These are phyloP conservation scores for Ctenopoma multispine DNA, from an alignment of 2,797 vertebrate genomes.

Conservation along the genomic window DNA sequence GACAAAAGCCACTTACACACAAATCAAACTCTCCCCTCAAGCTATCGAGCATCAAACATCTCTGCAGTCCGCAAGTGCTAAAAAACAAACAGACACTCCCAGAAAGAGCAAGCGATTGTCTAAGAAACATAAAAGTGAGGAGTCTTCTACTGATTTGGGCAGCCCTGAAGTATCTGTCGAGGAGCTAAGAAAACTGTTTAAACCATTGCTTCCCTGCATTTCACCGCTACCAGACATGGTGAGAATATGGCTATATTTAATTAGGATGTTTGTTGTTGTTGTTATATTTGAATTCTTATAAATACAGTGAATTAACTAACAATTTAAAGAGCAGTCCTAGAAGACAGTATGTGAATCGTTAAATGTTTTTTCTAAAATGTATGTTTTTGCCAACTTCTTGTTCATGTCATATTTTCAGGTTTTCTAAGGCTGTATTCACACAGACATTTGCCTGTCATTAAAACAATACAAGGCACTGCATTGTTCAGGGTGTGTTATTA, in stretches of 20 bases:
- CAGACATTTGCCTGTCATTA: too few relatives aligned
- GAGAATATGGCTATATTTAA: slow-evolving; percentile 33
- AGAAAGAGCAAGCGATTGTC: slow-evolving; percentile 39
- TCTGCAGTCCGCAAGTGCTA: slow-evolving; percentile 3
- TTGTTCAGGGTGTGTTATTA: too few relatives aligned
- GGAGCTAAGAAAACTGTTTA: slow-evolving; percentile 86
- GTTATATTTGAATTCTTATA: neutral
- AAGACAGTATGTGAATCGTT: neutral
- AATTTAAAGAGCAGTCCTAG: neutral
- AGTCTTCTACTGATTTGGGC: slow-evolving; percentile 19
- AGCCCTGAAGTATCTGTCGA: slow-evolving; percentile 52
- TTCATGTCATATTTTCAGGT: neutral
- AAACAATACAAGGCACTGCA: too few relatives aligned
- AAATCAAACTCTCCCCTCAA: slow-evolving; percentile 31
- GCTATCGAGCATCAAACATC: slow-evolving; percentile 19
- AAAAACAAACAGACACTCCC: slow-evolving; percentile 9
- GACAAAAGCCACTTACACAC: slow-evolving; percentile 1
- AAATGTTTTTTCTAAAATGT: neutral
- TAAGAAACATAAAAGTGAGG: slow-evolving; percentile 32
- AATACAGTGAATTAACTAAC: neutral
- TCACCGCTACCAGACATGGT: slow-evolving; percentile 87
- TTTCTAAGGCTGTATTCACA: too few relatives aligned
- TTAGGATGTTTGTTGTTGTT: neutral
- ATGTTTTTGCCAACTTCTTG: neutral
- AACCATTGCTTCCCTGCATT: slow-evolving; percentile 86